These are phyloP conservation scores for Thymelicus sylvestris DNA, from an alignment of 2,888 invertebrate genomes.

Conservation along the genomic window DNA sequence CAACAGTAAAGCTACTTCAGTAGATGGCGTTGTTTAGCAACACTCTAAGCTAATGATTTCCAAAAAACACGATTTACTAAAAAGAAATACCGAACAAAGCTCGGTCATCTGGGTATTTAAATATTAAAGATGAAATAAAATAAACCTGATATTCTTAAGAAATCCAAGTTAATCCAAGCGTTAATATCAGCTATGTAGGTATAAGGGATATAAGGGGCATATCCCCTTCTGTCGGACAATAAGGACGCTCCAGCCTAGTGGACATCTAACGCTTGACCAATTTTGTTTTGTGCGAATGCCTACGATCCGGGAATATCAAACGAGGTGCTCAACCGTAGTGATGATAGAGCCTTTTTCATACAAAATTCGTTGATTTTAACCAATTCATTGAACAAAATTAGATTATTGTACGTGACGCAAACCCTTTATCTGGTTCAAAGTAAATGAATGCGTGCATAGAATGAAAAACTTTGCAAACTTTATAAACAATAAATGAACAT, in stretches of 20 bases:
- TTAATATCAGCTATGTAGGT: conserved; percentile 26
- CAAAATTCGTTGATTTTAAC: conserved; percentile 71
- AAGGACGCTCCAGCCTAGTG: conserved; percentile 71
- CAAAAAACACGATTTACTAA: too few species aligned
- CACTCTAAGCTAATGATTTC: too few species aligned
- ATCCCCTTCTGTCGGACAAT: conserved; percentile 76
- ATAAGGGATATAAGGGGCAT: conserved; percentile 8
- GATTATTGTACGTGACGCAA: conserved; percentile 29
- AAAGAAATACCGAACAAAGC: too few species aligned
- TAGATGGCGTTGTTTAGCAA: too few species aligned
- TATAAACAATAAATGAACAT: not conserved
- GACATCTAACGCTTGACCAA: conserved; percentile 82
- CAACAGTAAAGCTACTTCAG: too few species aligned
- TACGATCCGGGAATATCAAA: conserved; percentile 79
- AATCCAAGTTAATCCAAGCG: conserved; percentile 27
- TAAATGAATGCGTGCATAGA: conserved; percentile 16
- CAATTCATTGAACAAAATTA: conserved; percentile 66
- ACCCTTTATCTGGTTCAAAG: conserved; percentile 16
- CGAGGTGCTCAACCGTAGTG: conserved; percentile 62
- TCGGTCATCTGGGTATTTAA: too few species aligned
- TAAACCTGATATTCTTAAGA: conserved; percentile 18
- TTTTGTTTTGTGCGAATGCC: conserved; percentile 80
- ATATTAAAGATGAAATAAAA: not conserved
- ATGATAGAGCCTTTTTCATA: conserved; percentile 72
- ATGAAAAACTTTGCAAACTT: conserved; percentile 7